A percentile compares a stretch with the other conserved stretches of the same genome.
Conservation (phyloP, 2,113 vertebrate species). For the Columbina picui region DNA sequence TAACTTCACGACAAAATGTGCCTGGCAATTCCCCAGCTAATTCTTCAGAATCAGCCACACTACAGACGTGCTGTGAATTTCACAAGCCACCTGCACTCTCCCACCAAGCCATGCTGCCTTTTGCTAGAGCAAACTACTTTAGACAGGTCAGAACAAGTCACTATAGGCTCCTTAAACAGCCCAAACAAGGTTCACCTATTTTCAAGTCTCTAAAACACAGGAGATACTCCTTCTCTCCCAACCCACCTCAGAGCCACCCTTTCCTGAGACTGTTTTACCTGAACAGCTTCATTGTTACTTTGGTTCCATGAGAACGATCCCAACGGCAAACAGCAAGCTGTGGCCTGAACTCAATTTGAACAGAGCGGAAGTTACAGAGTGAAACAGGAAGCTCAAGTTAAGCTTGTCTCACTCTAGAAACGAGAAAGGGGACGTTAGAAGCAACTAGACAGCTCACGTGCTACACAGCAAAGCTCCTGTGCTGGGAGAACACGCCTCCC, state of each 20-base stretch:
- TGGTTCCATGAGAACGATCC: background rate
- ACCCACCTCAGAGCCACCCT: background rate
- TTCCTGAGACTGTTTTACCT: constrained; percentile 40
- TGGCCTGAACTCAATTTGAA: constrained; percentile 6
- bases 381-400: constrained; percentile 49
- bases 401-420: constrained; percentile 32
- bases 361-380: constrained; percentile 39
- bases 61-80: background rate
- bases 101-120: background rate
- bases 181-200: background rate
- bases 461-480: background rate
- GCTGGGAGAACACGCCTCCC: background rate
- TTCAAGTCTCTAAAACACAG: background rate
- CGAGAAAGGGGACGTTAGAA: background rate
- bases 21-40: background rate
- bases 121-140: background rate
- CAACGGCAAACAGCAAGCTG: background rate
- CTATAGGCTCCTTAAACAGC: background rate
- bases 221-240: background rate
- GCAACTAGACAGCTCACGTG: constrained; percentile 20
- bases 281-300: constrained; percentile 47
- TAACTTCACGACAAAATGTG: background rate
- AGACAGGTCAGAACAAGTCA: background rate
- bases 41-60: background rate
- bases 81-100: background rate